Evolutionary conservation across 2,888 invertebrate genomes (phyloP).

Genomic region (Lithophane socia): DNA sequence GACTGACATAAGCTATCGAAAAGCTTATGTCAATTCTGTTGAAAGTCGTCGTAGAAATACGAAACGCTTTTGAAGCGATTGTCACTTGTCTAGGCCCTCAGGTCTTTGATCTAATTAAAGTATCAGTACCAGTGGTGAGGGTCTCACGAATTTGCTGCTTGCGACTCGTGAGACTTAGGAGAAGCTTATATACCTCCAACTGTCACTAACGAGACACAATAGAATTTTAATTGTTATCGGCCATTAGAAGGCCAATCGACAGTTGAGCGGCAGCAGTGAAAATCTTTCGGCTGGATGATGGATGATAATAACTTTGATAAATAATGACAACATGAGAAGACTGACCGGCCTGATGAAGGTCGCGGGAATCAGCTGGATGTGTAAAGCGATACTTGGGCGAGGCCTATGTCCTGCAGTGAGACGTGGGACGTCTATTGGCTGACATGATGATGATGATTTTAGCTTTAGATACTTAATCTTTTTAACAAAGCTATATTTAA

Average conservation of each 20-base stretch:
- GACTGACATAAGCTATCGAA: no score
- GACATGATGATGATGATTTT: not conserved
- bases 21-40: no score
- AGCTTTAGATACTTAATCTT: not conserved
- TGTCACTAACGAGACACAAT: no score
- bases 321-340: not conserved
- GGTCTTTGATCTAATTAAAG: no score
- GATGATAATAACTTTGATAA: not conserved
- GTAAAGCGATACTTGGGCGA: not conserved
- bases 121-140: no score
- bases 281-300: not conserved
- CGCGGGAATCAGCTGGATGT: rapidly evolving
- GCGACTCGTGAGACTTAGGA: not conserved
- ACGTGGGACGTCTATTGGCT: not conserved
- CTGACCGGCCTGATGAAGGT: not conserved
- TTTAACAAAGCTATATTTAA: not conserved
- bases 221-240: no score
- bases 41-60: no score
- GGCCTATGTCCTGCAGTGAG: no score
- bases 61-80: no score
- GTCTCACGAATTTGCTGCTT: no score
- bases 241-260: no score
- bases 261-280: not conserved
- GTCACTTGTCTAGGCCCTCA: no score
- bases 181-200: not conserved